Base-by-base conservation (phyloP, 2,797 vertebrate genomes). In the Pterois miles region DNA sequence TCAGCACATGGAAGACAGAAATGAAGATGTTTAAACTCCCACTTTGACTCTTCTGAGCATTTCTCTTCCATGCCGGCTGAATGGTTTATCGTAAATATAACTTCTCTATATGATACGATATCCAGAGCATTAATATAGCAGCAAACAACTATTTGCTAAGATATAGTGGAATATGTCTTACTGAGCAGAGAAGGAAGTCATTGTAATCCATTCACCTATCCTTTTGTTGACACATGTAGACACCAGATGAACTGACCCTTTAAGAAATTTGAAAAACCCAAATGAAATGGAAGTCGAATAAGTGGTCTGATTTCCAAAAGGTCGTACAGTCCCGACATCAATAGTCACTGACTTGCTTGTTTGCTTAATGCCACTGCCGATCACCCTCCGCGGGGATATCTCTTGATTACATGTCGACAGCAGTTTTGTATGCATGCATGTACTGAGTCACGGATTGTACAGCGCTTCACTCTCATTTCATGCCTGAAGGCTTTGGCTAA, bases 401-500 rank as follows among this genome's bases (percentile, higher is more conserved):
- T 79, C 74, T 73, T 71, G 78, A 83, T 86, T 86, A 57, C 76
- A 76, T 34, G 76, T 74, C 23, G 54, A 66, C 74, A 59, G 67
- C 53, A 34, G 64, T 87, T 81, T 76, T 58, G 74, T 65, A 71
- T 59, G 53, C 71, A 68, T 34, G 71, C 72, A 25, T 78, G 89
- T 78, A 48, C 82, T n/a, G 57, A 85, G 72, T 84, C 77, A 74
- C 52, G 29, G 72, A 23, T 38, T 60, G 57, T 48, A 67, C 80
- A 56, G 66, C 33, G 78, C 78, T 85, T 72, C 71, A 18, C 68
- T 87, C 82, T 85, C 76, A 80, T 82, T 78, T 89, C 83, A 86
- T 84, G 80, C 77, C 83, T 64, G 65, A 80, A 66, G 81, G 82
- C 78, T 59, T 84, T 25, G 79, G 56, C 73, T 90, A 88, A 90